These are phyloP conservation scores for Strix occidentalis DNA, from an alignment of 2,797 vertebrate species.

Conservation along the genomic window DNA sequence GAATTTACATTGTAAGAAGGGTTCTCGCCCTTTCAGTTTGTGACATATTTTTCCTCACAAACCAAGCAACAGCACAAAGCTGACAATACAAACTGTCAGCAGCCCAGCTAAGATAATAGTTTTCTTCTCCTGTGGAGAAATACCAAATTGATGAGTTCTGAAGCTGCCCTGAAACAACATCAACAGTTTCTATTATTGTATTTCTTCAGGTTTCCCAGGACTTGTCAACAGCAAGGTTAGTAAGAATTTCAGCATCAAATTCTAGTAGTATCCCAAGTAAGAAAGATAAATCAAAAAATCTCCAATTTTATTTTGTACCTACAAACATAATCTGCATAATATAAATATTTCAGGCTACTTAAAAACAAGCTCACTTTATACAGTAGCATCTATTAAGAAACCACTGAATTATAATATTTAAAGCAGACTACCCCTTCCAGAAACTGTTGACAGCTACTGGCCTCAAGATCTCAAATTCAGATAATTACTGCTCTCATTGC, in stretches of 20 bases:
- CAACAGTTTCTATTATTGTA: neutral
- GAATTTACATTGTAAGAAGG: neutral
- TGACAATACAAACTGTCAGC: neutral
- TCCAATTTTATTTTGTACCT: neutral
- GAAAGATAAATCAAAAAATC: neutral
- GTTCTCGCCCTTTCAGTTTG: neutral
- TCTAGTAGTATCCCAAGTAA: neutral
- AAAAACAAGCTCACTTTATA: neutral
- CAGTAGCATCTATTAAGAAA: neutral
- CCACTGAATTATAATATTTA: fast-evolving
- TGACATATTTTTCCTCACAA: neutral
- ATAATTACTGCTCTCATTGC: neutral
- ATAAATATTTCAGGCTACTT: neutral
- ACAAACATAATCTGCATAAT: neutral
- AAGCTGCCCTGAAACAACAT: neutral
- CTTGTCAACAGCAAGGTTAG: neutral
- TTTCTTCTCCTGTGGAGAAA: neutral
- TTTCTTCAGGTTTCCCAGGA: neutral
- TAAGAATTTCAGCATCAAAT: neutral
- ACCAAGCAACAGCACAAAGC: neutral
- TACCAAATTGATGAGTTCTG: neutral
- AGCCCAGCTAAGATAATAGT: neutral
- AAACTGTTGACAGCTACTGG: neutral
- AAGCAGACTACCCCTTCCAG: neutral
- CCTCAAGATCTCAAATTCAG: neutral